Percentiles rank a stretch among this genome's conserved stretches.
Conservation (phyloP, 2,113 vertebrate species). For the Grus americana region DNA sequence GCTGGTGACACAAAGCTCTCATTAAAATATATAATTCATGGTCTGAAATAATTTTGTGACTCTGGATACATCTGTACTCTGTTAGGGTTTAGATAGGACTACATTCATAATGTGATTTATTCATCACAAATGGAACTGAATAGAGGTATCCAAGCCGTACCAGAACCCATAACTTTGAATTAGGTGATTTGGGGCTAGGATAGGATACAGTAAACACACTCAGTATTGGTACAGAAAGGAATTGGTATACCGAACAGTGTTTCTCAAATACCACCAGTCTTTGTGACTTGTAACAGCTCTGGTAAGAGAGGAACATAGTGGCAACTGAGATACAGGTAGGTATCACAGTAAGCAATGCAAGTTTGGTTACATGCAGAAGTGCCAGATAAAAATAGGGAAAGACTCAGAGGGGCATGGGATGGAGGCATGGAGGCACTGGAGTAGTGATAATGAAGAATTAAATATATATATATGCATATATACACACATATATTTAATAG, state of each 20-base stretch:
- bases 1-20: not conserved
- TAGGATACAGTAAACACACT: not conserved
- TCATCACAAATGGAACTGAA: not conserved
- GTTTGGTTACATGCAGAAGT: not conserved
- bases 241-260: not conserved
- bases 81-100: not conserved
- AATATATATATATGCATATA: too few relatives aligned
- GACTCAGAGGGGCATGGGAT: not conserved
- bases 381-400: not conserved
- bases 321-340: not conserved
- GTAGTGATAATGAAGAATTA: not conserved
- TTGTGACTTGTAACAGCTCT: not conserved
- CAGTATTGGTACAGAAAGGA: not conserved
- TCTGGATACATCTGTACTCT: not conserved
- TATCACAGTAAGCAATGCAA: not conserved
- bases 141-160: not conserved
- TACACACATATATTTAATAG: not conserved
- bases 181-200: not conserved
- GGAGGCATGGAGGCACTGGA: not conserved
- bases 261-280: not conserved
- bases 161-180: not conserved
- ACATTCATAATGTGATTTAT: not conserved
- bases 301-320: not conserved
- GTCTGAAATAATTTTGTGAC: not conserved
- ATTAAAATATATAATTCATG: not conserved